These are phyloP conservation scores for Lacerta agilis DNA, from an alignment of 2,797 vertebrate genomes.

Conservation along the genomic window DNA sequence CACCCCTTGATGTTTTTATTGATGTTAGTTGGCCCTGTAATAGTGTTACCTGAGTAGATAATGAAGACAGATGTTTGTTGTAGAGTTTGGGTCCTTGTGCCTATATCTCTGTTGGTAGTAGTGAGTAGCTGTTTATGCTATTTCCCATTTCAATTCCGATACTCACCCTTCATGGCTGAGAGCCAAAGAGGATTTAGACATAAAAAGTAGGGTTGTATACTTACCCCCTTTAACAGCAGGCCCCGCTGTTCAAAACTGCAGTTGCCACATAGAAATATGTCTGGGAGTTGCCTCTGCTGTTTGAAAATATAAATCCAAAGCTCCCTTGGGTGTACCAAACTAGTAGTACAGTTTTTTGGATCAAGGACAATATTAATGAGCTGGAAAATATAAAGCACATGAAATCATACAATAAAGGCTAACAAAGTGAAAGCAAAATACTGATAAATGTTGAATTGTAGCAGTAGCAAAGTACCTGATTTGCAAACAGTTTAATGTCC, in stretches of 20 bases:
- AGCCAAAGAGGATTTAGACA: not conserved
- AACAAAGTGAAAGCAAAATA: conserved; percentile 25
- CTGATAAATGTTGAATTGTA: not conserved
- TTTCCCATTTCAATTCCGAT: conserved; percentile 4
- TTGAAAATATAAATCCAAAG: not conserved
- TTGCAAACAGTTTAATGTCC: not conserved
- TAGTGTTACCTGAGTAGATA: too few species aligned
- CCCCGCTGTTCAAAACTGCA: not conserved
- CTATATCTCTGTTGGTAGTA: too few species aligned
- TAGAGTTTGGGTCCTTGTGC: too few species aligned
- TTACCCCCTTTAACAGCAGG: not conserved
- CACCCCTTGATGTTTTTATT: not conserved
- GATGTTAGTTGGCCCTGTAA: not conserved
- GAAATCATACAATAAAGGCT: not conserved
- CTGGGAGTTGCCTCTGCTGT: not conserved
- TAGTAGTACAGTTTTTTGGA: not conserved
- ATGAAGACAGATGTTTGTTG: too few species aligned
- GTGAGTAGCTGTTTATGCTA: not conserved
- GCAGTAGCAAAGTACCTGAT: not conserved
- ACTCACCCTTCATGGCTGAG: not conserved
- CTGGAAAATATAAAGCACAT: conserved; percentile 1
- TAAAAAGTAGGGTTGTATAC: not conserved
- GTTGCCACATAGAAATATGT: not conserved
- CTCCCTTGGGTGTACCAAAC: not conserved
- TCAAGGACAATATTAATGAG: not conserved